Conservation (phyloP, 2,797 vertebrate species). For the Gambelia wislizenii region DNA sequence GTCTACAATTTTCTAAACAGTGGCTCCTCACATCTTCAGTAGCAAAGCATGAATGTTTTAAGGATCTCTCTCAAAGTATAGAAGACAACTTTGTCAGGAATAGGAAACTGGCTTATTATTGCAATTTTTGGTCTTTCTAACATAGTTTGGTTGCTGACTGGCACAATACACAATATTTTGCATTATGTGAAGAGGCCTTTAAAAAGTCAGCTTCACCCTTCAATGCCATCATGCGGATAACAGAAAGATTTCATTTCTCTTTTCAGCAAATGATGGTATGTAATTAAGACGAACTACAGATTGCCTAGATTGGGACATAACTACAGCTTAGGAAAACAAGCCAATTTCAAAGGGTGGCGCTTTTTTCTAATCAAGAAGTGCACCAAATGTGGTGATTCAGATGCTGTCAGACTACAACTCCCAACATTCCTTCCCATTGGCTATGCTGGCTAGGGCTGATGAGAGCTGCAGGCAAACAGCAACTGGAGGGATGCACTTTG, state of each 20-base stretch:
- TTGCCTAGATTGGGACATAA: background rate
- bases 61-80: constrained; percentile 15
- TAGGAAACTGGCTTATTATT: background rate
- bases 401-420: no score
- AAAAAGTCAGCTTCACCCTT: background rate
- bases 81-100: constrained; percentile 17
- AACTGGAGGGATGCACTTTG: background rate
- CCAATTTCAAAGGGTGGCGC: background rate
- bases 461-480: no score
- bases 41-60: constrained; percentile 2
- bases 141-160: background rate
- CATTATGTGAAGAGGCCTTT: background rate
- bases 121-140: background rate
- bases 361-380: background rate
- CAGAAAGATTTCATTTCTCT: background rate
- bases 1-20: background rate
- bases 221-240: no score
- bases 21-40: background rate
- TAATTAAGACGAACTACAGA: background rate
- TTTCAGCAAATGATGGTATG: background rate
- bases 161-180: background rate
- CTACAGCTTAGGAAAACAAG: background rate
- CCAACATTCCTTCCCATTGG: no score
- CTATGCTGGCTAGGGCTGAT: no score
- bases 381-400: no score